Evolutionary conservation across 2,888 invertebrate genomes (phyloP).

Genomic region (Vesta saturnalis): DNA sequence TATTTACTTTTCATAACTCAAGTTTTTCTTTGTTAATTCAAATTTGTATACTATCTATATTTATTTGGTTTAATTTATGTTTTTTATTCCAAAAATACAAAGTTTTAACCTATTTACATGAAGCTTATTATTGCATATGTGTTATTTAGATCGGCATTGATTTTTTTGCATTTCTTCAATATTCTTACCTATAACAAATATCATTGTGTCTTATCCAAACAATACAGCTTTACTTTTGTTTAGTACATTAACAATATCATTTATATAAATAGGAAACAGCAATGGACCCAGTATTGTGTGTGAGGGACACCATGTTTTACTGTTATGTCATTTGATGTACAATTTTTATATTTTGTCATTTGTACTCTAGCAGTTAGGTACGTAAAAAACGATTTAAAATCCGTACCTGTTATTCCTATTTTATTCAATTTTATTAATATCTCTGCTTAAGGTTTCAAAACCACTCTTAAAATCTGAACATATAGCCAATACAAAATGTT

Average conservation of each 20-base stretch:
- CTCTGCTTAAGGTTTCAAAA: constrained; percentile 12
- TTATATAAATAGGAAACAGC: neutral
- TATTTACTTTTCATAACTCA: neutral
- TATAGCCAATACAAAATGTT: constrained; percentile 9
- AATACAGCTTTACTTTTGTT: neutral
- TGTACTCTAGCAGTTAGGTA: neutral
- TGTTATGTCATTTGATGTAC: neutral
- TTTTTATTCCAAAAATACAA: too few relatives aligned
- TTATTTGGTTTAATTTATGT: neutral
- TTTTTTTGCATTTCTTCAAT: neutral
- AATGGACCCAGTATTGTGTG: neutral
- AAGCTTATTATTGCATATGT: too few relatives aligned
- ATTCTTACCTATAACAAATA: neutral
- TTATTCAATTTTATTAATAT: constrained; percentile 5
- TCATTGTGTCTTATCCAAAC: constrained; percentile 3
- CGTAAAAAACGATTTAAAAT: neutral
- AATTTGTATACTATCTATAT: neutral
- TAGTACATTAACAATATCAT: too few relatives aligned
- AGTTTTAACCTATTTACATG: too few relatives aligned
- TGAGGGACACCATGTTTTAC: constrained; percentile 4
- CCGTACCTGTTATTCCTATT: neutral
- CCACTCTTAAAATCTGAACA: constrained; percentile 11
- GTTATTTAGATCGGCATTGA: neutral
- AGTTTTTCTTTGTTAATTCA: neutral
- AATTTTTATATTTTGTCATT: neutral